Conservation (phyloP, 2,888 invertebrate species). For the Eristalis arbustorum region DNA sequence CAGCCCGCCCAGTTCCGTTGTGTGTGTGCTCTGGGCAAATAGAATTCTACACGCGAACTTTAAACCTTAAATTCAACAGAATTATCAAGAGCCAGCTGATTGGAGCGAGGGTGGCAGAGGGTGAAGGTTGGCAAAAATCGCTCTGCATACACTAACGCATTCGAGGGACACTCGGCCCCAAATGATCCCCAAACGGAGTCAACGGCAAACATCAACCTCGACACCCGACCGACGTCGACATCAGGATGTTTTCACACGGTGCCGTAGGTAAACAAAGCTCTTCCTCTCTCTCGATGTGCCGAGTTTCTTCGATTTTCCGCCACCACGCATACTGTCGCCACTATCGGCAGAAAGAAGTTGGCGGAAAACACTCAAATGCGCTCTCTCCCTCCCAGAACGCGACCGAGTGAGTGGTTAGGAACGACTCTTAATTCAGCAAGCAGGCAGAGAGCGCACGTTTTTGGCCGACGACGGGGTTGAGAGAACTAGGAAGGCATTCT, state of each 20-base stretch:
- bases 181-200: constrained; percentile 18
- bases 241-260: constrained; percentile 4
- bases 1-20: not conserved
- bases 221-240: too few species aligned
- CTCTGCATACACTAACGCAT: not conserved
- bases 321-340: constrained; percentile 1
- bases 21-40: constrained; percentile 14
- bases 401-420: not conserved
- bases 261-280: constrained; percentile 23
- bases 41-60: constrained; percentile 17
- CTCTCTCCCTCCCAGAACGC: too few species aligned
- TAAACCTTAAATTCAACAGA: constrained; percentile 32
- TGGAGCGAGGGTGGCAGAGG: not conserved
- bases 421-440: constrained; percentile 58
- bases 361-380: constrained; percentile 22
- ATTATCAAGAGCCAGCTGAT: not conserved
- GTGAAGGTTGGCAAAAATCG: not conserved
- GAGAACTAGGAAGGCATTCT: constrained; percentile 1
- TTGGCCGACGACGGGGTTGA: not conserved
- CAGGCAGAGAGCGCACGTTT: not conserved
- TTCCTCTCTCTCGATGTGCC: not conserved
- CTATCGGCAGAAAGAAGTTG: not conserved
- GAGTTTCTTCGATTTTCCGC: constrained; percentile 9
- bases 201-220: constrained; percentile 1
- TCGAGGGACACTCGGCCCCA: constrained; percentile 1